Evolutionary conservation across 2,113 vertebrate species (phyloP), one percentile per base, ranked within the genome.

Genomic region (Echinops telfairi): DNA sequence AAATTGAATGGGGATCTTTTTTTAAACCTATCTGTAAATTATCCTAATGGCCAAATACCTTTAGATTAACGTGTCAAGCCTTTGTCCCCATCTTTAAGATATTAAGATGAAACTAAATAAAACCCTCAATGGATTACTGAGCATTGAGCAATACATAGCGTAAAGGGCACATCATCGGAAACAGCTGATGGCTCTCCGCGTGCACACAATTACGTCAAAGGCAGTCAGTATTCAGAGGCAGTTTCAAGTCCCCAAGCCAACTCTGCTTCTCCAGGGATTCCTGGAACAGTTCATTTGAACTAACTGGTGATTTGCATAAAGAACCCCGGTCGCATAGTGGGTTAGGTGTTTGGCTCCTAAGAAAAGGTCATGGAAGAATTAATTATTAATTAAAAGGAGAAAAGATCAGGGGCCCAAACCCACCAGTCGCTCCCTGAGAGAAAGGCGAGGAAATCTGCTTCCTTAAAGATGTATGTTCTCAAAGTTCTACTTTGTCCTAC

Each of bases 1-100:
- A 86, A 71, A 60, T 90, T 43, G 71, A 86, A 91, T 92, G 33
- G 75, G 92, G 9, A 19, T 14, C 23, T 79, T 53, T 22, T 57
- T 82, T 47, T 36, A 70, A 40, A 58, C 9, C 31, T 60, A 70
- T 47, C 57, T 47, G 6, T 31, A 64, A 78, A 15, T 79, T 93
- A 58, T n/a, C 79, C 29, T 70, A 60, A 19, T 10, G 27, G 76
- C 87, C 29, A 31, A 2, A 62, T 58, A 84, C 19, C 36, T 60
- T 80, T n/a, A 20, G 68, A 76, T 43, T 78, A 64, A 31, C 66
- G 66, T 64, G 20, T 47, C 33, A 62, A 68, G 22, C 57, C 19
- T 14, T 20, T 31, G 10, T 76, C 58, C 25, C 25, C 25, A 22
- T 66, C 81, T 78, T 38, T 71, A 78, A 85, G 82, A 70, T 82